Base-by-base conservation (phyloP, 2,113 vertebrate genomes). In the Promerops cafer region DNA sequence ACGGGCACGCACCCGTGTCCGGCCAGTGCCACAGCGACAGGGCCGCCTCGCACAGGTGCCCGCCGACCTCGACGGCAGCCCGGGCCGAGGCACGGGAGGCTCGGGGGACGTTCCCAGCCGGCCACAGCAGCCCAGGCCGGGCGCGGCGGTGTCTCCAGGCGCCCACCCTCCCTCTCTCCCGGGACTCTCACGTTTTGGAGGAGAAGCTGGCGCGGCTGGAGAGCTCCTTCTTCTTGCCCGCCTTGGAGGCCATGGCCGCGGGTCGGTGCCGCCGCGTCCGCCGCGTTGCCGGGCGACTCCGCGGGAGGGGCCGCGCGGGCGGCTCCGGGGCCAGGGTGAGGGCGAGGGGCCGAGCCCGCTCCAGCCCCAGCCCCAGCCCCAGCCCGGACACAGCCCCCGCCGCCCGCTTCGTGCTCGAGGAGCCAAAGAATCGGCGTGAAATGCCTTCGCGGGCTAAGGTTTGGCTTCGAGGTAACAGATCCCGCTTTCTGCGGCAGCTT, bases 381-480 rank as follows among this genome's bases (percentile, higher is more conserved):
- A 2, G 7, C 7, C 7, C 5, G 4, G 9, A n/a, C n/a, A 2
- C 13, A 18, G 4, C 9, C 19, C 20, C 4, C 16, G 11, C 16
- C 26, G 7, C 27, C 11, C 8, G 5, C 28, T 23, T 1, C 23
- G 1, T 0, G 14, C 3, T 3, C 45, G 1, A 1, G 28, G 31
- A 4, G 28, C 2, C n/a, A 0, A 4, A 6, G 35, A 4, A 2
- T 1, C 1, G 39, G 10, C 2, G 2, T 0, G 2, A 19, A 30
- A 26, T 2, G 45, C 9, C 37, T 28, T 2, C 3, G 45, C 4
- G 10, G 39, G 2, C 50, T 23, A 16, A n/a, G 27, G 5, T 4
- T 13, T 4, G 2, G 37, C 26, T 22, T 8, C 3, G 16, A 13
- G 7, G 49, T 1, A n/a, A 3, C 8, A 14, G 22, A 4, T 0